A percentile compares a stretch with the other conserved stretches of the same genome.
Evolutionary conservation across 1,140 invertebrate genomes (phyloP).

Genomic region (Philopotamus ludificatus): DNA sequence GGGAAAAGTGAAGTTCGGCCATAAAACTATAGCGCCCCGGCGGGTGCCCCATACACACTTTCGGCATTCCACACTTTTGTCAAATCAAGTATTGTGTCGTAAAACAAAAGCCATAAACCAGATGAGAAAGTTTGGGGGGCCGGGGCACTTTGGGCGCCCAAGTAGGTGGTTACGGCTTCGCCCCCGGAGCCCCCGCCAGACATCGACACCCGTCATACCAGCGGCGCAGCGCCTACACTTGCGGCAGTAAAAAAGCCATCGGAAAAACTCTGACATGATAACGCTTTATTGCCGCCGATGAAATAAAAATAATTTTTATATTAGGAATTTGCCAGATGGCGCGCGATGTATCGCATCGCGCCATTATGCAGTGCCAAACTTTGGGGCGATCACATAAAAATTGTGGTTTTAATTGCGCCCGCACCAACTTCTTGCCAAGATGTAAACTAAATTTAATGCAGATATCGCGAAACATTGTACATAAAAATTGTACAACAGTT

Average conservation of each 20-base stretch:
- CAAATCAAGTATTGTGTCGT: conserved; percentile 38
- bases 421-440: too few relatives aligned
- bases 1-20: conserved; percentile 26
- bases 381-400: too few relatives aligned
- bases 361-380: too few relatives aligned
- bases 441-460: too few relatives aligned
- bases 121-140: conserved; percentile 33
- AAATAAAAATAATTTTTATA: neutral
- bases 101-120: conserved; percentile 37
- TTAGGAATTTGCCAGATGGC: too few relatives aligned
- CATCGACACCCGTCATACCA: neutral
- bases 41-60: conserved; percentile 8
- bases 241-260: conserved; percentile 24
- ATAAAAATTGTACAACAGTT: too few relatives aligned
- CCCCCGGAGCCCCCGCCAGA: neutral
- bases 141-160: conserved; percentile 7
- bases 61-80: conserved; percentile 32
- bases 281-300: conserved; percentile 11
- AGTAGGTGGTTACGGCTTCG: conserved; percentile 32
- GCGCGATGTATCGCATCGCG: too few relatives aligned
- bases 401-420: too few relatives aligned
- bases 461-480: too few relatives aligned
- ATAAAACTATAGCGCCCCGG: conserved; percentile 22
- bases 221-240: conserved; percentile 20
- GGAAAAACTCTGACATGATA: conserved; percentile 19